Evolutionary conservation across 2,113 vertebrate genomes (phyloP), one percentile per base, ranked within the genome.

Genomic region (Pyrgilauda ruficollis): DNA sequence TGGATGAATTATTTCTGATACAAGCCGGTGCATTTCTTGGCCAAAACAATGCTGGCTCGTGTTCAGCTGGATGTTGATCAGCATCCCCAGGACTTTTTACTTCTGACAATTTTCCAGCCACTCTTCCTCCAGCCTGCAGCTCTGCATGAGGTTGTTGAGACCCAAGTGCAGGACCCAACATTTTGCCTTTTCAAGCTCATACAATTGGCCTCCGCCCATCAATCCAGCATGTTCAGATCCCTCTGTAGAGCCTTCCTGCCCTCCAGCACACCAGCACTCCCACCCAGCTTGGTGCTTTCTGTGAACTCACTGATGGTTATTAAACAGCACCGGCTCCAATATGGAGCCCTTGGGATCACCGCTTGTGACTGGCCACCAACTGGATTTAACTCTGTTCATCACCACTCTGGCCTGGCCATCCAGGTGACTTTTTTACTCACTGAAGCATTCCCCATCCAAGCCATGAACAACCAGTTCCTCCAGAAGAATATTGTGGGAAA

Each of bases 21-120:
- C 6, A 61, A 7, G 12, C 7, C 74, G 41, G 15, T 43, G 33
- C 20, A 49, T 2, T 15, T 50, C 43, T 66, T 72, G 50, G 28
- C 37, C 18, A 37, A 27, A 68, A 6, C 37, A 47, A 5, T 2
- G 2, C 14, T 74, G 47, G 18, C 9, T 55, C 41, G 5, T 21
- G 15, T 28, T 55, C 46, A 74, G 20, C 17, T 16, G 11, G 26
- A n/a, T 53, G 30, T 23, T 0, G 0, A 43, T 44, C 39, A 43
- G 9, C 26, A 20, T 1, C 5, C 18, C 5, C 13, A 24, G 22
- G 21, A 9, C 4, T 22, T 91, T 91, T 67, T 23, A 53, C 10
- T 61, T 41, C 22, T 43, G n/a, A 41, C 21, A 47, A 3, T 10
- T 85, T 67, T 67, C 30, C 53, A 85, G 12, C 14, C 26, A 16